Evolutionary conservation across 2,888 invertebrate species (phyloP).

Genomic region (Melanostoma scalare): DNA sequence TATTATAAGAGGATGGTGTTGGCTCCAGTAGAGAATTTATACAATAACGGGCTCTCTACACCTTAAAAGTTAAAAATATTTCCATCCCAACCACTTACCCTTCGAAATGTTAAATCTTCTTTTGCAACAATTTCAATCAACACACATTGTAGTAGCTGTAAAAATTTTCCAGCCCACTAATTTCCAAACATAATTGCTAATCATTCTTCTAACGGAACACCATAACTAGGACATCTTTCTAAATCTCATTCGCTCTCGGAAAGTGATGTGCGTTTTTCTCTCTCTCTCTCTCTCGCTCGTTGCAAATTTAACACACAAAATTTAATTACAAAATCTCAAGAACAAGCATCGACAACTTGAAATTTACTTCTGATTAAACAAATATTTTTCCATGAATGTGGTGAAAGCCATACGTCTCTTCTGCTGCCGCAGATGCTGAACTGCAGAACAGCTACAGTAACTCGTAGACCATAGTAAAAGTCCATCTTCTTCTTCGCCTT

Average conservation of each 20-base stretch:
- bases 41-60: too few relatives aligned
- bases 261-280: too few relatives aligned
- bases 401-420: slow-evolving; percentile 39
- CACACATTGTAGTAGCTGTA: too few relatives aligned
- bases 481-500: slow-evolving; percentile 6
- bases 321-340: slow-evolving; percentile 59
- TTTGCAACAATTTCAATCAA: neutral
- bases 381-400: slow-evolving; percentile 49
- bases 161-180: too few relatives aligned
- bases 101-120: too few relatives aligned
- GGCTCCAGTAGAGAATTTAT: too few relatives aligned
- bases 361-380: slow-evolving; percentile 67
- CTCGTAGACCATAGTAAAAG: neutral
- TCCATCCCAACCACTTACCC: too few relatives aligned
- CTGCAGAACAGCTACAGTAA: too few relatives aligned
- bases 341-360: slow-evolving; percentile 28
- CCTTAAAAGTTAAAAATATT: too few relatives aligned
- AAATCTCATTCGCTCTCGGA: slow-evolving; percentile 6
- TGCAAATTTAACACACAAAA: slow-evolving; percentile 30
- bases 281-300: neutral
- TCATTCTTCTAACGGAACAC: slow-evolving; percentile 24
- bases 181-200: slow-evolving; percentile 21
- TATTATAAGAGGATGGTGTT: too few relatives aligned
- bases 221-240: slow-evolving; percentile 39
- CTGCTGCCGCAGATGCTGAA: slow-evolving; percentile 7